phyloP scores from a whole-genome alignment of 2,888 invertebrate genomes.

The Spialia ferax region DNA sequence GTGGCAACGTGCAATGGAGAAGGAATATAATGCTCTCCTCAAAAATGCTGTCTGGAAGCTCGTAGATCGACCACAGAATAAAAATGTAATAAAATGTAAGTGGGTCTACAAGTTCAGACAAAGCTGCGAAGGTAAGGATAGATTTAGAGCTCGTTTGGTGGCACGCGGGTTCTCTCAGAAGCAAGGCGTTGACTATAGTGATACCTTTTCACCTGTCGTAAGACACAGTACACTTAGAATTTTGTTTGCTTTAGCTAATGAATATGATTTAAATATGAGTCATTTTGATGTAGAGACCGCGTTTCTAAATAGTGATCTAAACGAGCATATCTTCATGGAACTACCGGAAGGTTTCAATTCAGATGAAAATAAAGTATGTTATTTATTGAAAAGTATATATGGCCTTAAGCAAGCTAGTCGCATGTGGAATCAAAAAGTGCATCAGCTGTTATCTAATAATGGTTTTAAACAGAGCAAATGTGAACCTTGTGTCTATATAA shows the following conservation, averaged over 20 bases:
- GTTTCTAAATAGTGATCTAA: constrained; percentile 4
- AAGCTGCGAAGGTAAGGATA: constrained; percentile 2
- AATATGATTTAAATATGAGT: not conserved
- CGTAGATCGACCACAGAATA: constrained; percentile 5
- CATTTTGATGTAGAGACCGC: constrained; percentile 4
- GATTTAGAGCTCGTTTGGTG: not conserved
- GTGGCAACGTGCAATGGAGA: constrained; percentile 14
- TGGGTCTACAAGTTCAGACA: constrained; percentile 2
- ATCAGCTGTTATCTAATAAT: not conserved
- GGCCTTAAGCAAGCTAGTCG: constrained; percentile 2
- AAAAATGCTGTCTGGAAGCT: constrained; percentile 14
- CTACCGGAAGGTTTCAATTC: constrained; percentile 1
- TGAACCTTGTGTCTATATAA: not conserved
- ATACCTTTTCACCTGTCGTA: not conserved
- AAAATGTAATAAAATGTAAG: constrained; percentile 18
- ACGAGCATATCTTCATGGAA: constrained; percentile 4
- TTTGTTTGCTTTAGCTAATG: not conserved
- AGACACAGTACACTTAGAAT: constrained; percentile 2
- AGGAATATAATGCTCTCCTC: constrained; percentile 14
- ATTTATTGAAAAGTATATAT: not conserved
- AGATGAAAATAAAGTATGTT: constrained; percentile 1
- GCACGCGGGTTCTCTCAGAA: not conserved
- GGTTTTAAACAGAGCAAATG: not conserved
- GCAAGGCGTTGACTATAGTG: not conserved
- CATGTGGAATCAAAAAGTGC: constrained; percentile 4